These are phyloP conservation scores for Erithacus rubecula DNA, from an alignment of 2,797 vertebrate species.

Conservation along the genomic window DNA sequence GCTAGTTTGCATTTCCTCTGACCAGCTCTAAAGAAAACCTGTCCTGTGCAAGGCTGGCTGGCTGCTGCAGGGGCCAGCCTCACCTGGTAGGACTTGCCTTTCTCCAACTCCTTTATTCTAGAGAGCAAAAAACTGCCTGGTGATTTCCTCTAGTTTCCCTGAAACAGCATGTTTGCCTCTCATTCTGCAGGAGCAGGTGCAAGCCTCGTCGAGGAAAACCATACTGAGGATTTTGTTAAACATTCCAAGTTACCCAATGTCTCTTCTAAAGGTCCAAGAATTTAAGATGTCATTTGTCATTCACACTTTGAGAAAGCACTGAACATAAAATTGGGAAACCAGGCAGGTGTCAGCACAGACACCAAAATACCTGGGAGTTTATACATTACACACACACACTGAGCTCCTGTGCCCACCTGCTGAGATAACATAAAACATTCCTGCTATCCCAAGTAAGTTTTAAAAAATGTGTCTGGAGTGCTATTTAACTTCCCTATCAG, in stretches of 20 bases:
- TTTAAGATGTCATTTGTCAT: neutral
- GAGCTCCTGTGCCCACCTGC: neutral
- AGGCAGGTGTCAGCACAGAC: neutral
- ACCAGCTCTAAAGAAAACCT: neutral
- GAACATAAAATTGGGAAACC: neutral
- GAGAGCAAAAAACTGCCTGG: neutral
- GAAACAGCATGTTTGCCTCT: neutral
- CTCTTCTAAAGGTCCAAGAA: constrained; percentile 1
- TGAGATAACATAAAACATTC: neutral
- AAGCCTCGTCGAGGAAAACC: neutral
- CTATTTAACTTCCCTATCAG: constrained; percentile 10
- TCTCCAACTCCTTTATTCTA: neutral
- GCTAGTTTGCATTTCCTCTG: neutral
- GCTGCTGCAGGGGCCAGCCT: neutral
- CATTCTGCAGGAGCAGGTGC: neutral
- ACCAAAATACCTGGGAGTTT: neutral
- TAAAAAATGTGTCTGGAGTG: neutral
- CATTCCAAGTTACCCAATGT: neutral
- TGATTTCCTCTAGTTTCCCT: neutral
- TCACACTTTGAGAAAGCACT: neutral
- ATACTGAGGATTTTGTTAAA: neutral
- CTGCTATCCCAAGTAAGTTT: neutral
- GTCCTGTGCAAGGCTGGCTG: neutral
- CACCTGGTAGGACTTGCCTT: neutral
- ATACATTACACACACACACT: neutral